Evolutionary conservation across 2,797 vertebrate genomes (phyloP).

Genomic region (Poecilia gillii): DNA sequence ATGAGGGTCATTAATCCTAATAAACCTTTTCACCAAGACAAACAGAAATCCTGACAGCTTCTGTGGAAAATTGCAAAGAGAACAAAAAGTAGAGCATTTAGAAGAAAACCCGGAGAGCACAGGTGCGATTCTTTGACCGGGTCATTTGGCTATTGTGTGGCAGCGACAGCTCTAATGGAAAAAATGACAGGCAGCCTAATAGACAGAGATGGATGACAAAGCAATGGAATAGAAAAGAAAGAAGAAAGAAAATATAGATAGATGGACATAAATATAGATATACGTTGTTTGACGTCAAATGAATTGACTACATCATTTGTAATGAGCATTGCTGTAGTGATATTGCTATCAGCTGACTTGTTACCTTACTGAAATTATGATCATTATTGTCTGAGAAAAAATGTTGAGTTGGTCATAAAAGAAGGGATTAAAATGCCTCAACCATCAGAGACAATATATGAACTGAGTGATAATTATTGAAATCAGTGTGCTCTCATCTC

Average conservation of each 20-base stretch:
- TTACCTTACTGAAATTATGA: neutral
- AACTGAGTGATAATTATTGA: neutral
- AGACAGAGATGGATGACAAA: conserved; percentile 48
- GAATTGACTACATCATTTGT: neutral
- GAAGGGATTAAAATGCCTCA: neutral
- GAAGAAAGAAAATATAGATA: conserved; percentile 33
- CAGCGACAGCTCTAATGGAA: conserved; percentile 65
- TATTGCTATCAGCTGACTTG: neutral
- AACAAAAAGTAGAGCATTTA: conserved; percentile 33
- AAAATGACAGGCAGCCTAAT: conserved; percentile 56
- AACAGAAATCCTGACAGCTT: conserved; percentile 9
- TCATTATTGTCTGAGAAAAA: neutral
- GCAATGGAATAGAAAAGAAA: conserved; percentile 41
- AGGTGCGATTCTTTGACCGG: conserved; percentile 63
- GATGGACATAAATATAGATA: neutral
- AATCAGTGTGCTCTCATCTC: neutral
- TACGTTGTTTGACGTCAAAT: neutral
- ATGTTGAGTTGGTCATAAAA: neutral
- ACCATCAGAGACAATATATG: neutral
- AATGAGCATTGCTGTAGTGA: neutral
- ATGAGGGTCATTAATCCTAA: conserved; percentile 4
- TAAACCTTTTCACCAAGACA: neutral
- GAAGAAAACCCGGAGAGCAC: conserved; percentile 53
- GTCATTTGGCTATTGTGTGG: conserved; percentile 65
- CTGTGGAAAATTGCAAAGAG: conserved; percentile 5